Conservation (phyloP, 2,113 vertebrate species). For the Speoplatyrhinus poulsoni region DNA sequence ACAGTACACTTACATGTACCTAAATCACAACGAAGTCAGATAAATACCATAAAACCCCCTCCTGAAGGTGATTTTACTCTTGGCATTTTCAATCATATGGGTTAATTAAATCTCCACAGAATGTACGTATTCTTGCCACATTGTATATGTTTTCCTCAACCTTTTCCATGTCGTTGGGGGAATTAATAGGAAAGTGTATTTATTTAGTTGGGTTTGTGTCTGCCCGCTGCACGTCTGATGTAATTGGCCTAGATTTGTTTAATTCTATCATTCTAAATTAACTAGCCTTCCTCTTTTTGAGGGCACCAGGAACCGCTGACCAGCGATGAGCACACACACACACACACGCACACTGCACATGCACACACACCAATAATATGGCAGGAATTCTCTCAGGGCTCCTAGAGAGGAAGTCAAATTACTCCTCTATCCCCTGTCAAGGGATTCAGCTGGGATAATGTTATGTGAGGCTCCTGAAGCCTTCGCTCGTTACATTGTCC, state of each 20-base stretch:
- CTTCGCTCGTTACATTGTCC: slow-evolving; percentile 5
- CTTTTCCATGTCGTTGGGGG: no score
- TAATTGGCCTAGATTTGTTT: not conserved
- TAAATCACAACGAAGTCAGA: no score
- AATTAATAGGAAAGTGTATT: no score
- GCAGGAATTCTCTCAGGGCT: not conserved
- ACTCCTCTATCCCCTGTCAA: not conserved
- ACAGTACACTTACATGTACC: no score
- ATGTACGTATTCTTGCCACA: no score
- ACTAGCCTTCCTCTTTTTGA: not conserved
- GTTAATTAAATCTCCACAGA: no score
- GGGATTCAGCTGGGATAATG: slow-evolving; percentile 4
- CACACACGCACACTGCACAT: not conserved
- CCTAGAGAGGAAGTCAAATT: not conserved
- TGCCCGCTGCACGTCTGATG: not conserved
- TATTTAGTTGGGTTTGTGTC: no score
- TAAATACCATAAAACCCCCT: no score
- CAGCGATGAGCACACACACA: not conserved
- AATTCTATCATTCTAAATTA: not conserved
- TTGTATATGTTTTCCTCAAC: no score
- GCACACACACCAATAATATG: not conserved
- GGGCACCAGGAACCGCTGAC: not conserved
- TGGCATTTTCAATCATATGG: no score
- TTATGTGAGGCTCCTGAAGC: not conserved
- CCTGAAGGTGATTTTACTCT: no score